phyloP scores from a whole-genome alignment of 2,113 vertebrate genomes.

The Cyprinodon tularosa region DNA sequence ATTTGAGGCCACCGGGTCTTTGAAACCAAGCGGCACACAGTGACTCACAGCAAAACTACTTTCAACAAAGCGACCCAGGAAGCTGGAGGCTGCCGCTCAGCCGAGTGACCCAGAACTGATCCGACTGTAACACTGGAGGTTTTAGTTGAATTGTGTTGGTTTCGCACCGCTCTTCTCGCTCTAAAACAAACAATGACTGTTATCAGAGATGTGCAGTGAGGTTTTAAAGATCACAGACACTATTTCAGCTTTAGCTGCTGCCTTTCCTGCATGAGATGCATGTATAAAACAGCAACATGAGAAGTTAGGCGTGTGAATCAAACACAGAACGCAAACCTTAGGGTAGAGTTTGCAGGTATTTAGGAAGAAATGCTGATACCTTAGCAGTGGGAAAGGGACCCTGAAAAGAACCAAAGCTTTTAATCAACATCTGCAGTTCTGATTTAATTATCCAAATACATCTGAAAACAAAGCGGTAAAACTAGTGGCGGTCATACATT shows the following conservation, averaged over 20 bases:
- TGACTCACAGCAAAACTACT: slow-evolving; percentile 8
- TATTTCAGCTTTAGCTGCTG: neutral
- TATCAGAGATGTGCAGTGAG: neutral
- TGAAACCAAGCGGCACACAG: neutral
- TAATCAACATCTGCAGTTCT: no score
- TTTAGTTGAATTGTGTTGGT: neutral
- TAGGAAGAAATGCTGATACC: no score
- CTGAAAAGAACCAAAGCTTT: no score
- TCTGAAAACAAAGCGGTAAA: no score
- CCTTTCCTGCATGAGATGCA: no score
- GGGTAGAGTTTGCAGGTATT: no score
- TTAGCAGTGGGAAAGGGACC: no score
- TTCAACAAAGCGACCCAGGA: neutral
- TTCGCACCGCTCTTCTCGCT: neutral
- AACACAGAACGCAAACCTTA: no score
- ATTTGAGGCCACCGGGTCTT: neutral
- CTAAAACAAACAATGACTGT: neutral
- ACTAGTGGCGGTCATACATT: no score
- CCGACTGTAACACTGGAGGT: neutral
- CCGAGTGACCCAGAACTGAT: neutral
- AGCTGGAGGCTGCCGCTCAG: slow-evolving; percentile 1
- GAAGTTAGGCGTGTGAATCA: neutral
- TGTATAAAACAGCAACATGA: neutral
- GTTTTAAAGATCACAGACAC: neutral
- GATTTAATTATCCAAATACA: no score